These are phyloP conservation scores for Virgularia gustaviana DNA, from an alignment of 92 coral and sea anemone genomes.

Conservation along the genomic window DNA sequence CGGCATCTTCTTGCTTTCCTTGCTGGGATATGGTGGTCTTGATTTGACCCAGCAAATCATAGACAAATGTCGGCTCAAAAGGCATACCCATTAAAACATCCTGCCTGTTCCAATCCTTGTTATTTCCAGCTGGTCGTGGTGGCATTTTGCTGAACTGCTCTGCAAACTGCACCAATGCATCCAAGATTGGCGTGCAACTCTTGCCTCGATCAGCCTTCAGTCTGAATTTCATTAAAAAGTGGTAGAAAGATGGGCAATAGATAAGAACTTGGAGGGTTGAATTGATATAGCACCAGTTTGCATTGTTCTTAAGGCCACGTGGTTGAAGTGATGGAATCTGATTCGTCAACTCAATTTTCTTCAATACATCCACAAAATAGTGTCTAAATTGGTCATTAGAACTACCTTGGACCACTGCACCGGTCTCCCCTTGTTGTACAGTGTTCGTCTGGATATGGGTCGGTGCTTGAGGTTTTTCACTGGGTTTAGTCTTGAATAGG, in stretches of 20 bases:
- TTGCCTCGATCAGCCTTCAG: slow-evolving; percentile 62
- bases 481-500: slow-evolving; percentile 64
- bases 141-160: slow-evolving; percentile 19
- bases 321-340: slow-evolving; percentile 63
- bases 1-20: slow-evolving; percentile 98
- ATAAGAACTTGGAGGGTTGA: slow-evolving; percentile 89
- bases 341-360: slow-evolving; percentile 59
- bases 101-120: slow-evolving; percentile 42
- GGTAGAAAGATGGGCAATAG: slow-evolving; percentile 87
- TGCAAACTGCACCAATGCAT: slow-evolving; percentile 31
- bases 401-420: neutral
- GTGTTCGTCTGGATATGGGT: neutral
- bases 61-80: slow-evolving; percentile 81
- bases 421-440: neutral
- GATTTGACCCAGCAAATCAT: slow-evolving; percentile 69
- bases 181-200: slow-evolving; percentile 91
- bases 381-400: slow-evolving; percentile 27
- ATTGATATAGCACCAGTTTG: slow-evolving; percentile 97
- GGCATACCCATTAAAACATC: slow-evolving; percentile 72
- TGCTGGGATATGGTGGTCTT: slow-evolving; percentile 70
- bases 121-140: neutral
- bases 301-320: slow-evolving; percentile 83
- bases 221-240: slow-evolving; percentile 67
- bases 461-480: slow-evolving; percentile 26
- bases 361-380: slow-evolving; percentile 57